Conservation (phyloP, 1,140 invertebrate genomes). For the Neuroterus valhalla region DNA sequence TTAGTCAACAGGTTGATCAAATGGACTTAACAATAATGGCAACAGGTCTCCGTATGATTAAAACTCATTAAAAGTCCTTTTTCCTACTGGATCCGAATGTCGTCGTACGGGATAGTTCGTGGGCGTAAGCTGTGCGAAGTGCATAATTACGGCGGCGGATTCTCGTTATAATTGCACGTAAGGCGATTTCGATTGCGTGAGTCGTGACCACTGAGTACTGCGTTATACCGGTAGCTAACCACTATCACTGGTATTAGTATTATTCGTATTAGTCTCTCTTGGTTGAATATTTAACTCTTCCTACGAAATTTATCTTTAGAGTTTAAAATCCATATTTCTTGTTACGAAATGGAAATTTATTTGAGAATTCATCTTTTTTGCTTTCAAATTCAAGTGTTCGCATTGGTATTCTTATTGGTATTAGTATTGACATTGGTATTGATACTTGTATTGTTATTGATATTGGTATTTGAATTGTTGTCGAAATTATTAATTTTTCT, state of each 20-base stretch:
- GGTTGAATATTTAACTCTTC: too few species aligned
- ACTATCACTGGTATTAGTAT: constrained; percentile 1
- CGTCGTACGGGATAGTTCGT: constrained; percentile 49
- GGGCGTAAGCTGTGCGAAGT: constrained; percentile 49
- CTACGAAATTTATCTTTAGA: too few species aligned
- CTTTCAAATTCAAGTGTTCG: too few species aligned
- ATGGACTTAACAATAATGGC: not conserved
- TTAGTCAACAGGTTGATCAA: not conserved
- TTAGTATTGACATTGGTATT: too few species aligned
- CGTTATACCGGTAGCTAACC: constrained; percentile 46
- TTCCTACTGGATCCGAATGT: constrained; percentile 31
- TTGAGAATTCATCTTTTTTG: too few species aligned
- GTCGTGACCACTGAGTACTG: constrained; percentile 53
- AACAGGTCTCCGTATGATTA: not conserved
- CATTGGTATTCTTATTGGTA: too few species aligned
- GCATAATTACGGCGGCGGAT: constrained; percentile 51
- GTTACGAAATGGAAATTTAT: too few species aligned
- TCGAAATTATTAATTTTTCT: too few species aligned
- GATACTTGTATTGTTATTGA: too few species aligned
- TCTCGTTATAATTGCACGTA: constrained; percentile 60
- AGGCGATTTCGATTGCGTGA: constrained; percentile 56
- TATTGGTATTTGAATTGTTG: too few species aligned
- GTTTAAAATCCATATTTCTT: too few species aligned
- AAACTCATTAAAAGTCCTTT: constrained; percentile 3
- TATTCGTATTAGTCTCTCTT: too few species aligned